Evolutionary conservation across 2,113 vertebrate genomes (phyloP), one percentile per base, ranked within the genome.

Genomic region (Thymallus thymallus): DNA sequence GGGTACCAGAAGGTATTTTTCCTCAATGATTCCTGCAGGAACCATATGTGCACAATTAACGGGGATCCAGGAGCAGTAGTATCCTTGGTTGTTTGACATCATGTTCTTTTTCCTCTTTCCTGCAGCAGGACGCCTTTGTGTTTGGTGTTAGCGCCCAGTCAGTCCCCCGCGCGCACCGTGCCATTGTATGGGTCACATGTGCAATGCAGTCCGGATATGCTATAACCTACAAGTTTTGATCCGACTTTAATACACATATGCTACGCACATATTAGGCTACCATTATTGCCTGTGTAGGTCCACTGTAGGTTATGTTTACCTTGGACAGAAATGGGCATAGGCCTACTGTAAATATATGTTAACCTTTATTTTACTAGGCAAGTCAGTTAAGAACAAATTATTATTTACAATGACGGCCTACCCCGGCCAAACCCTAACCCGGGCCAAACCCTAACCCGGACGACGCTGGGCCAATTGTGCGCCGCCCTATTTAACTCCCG

Each of bases 21-120:
- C 79, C 78, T 89, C 83, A 87, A 88, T 84, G 89, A 82, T 90
- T 80, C 86, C 80, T 89, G 71, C 72, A 78, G 77, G 77, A 88
- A 78, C 86, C 88, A 89, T 83, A 78, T 88, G 80, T 86, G 71
- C 79, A 79, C 89, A 76, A 80, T 85, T 90, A 87, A 76, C 76
- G 46, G 71, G 55, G 72, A 80, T 76, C 70, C 35, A 41, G 80
- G 81, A 76, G 73, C 71, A 65, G 73, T 51, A 55, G 58, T 41
- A 63, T 55, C 69, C 71, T 73, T 75, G 69, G 69, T 60, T 87
- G 78, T 87, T 78, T 68, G 72, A 81, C 77, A 78, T 71, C 62
- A 68, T 76, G 75, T 80, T 79, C 64, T 80, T 72, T 76, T 78
- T 80, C 71, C 83, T 76, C 62, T 29, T 26, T 65, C 65, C 61